Evolutionary conservation across 2,888 invertebrate species (phyloP), one percentile per base, ranked within the genome.

Genomic region (Caenorhabditis virilis): DNA sequence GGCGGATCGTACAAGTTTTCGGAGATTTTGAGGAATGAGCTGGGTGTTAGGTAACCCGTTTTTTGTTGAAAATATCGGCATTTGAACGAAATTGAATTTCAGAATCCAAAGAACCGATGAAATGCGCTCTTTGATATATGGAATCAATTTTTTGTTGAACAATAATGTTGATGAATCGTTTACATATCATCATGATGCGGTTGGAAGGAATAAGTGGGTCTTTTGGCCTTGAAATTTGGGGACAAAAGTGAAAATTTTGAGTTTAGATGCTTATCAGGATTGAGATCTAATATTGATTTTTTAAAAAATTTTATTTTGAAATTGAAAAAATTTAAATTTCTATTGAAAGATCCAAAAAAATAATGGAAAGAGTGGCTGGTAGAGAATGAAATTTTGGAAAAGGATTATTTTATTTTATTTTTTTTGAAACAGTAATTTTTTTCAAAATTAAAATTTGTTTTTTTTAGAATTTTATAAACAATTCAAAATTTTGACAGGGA

Each of bases 81-180:
- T 45, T 39, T 52, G 7, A 5, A 20, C 3, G 11, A 54, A 27
- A 42, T 33, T n/a, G 25, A n/a, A 11, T 56, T 64, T 51, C 77
- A 88, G 88, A 66, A 87, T 89, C 33, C 88, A 89, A 77, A 88
- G 89, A 78, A 89, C 89, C 83, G 89, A 89, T 84, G 89, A 89
- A 82, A 88, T 89, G 83, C 85, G 86, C 35, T 89, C 89, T 79
- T 83, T 89, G 15, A 89, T 89, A 69, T 88, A 87, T 77, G 89
- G 89, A 1, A 89, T 89, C 78, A 89, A 89, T 83, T 89, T 89
- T 82, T 85, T 89, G 47, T 83, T 89, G 61, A 88, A 88, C 83
- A 89, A 89, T 83, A 89, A 89, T 67, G 86, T 88, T 3, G 88
- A 89, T 74, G 89, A 89, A 83, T 88, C 88, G 2, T 89, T 89